phyloP scores from a whole-genome alignment of 2,888 invertebrate genomes.

The Caenorhabditis sinica region DNA sequence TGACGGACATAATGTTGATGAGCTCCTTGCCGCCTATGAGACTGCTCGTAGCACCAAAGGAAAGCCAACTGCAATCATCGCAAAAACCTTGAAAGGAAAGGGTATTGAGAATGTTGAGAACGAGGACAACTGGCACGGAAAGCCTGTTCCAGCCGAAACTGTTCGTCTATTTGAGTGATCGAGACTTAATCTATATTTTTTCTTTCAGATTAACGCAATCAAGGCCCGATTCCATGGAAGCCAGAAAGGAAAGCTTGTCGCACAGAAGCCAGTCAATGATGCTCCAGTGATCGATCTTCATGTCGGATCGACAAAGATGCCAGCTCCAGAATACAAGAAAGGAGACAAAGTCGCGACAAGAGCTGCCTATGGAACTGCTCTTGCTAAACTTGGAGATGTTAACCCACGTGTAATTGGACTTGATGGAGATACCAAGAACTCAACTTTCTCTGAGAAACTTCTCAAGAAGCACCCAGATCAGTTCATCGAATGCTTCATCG shows the following conservation, averaged over 20 bases:
- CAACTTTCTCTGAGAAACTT: constrained; percentile 95
- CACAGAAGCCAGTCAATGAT: constrained; percentile 78
- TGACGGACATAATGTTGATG: constrained; percentile 96
- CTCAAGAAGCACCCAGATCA: constrained; percentile 88
- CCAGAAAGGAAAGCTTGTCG: constrained; percentile 73
- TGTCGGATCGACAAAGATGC: constrained; percentile 74
- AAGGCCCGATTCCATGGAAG: constrained; percentile 87
- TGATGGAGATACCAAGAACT: constrained; percentile 99
- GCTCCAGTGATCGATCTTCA: constrained; percentile 75
- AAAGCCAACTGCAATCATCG: constrained; percentile 93
- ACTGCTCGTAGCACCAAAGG: constrained; percentile 75
- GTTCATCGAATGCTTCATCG: constrained; percentile 98
- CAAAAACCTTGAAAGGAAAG: constrained; percentile 95
- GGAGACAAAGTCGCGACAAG: constrained; percentile 90
- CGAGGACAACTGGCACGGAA: constrained; percentile 97
- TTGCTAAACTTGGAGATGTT: constrained; percentile 90
- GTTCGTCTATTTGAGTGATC: too few species aligned
- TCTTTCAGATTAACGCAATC: constrained; percentile 76
- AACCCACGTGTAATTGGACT: constrained; percentile 91
- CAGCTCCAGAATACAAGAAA: constrained; percentile 90
- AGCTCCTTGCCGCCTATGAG: constrained; percentile 87
- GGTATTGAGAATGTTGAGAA: constrained; percentile 90
- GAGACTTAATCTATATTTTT: background rate
- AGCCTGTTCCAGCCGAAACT: constrained; percentile 87
- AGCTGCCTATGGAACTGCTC: constrained; percentile 94